A percentile compares a stretch with the other conserved stretches of the same genome.
These are phyloP conservation scores for Cyanocitta stelleri DNA, from an alignment of 2,113 vertebrate species.

Conservation along the genomic window DNA sequence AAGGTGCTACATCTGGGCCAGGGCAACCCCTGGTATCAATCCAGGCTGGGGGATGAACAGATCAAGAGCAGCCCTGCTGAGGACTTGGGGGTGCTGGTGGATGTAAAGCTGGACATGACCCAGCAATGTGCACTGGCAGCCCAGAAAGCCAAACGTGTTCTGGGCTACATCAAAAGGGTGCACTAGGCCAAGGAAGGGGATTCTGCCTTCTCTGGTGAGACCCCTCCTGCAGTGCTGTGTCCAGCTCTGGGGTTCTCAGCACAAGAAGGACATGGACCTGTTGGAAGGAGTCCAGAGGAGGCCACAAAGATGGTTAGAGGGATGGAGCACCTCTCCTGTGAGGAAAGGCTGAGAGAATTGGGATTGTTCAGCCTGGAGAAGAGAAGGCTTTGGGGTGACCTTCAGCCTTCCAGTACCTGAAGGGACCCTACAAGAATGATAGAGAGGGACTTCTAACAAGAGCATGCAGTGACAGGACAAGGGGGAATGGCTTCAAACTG, in stretches of 20 bases:
- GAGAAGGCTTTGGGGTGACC: fast-evolving
- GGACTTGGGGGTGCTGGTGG: neutral
- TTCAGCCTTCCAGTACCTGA: neutral
- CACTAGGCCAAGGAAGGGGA: neutral
- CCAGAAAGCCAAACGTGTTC: neutral
- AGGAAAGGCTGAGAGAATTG: neutral
- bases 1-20: neutral
- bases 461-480: fast-evolving
- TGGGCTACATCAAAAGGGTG: neutral
- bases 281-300: neutral
- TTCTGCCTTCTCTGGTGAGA: neutral
- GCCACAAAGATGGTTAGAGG: fast-evolving
- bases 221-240: neutral
- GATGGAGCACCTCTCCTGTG: neutral
- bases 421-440: fast-evolving
- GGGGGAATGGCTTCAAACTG: neutral
- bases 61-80: fast-evolving
- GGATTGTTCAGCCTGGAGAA: neutral
- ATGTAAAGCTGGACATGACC: neutral
- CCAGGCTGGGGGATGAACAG: neutral
- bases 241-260: neutral
- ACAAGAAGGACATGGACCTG: neutral
- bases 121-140: neutral
- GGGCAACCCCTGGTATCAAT: neutral
- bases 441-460: neutral